Evolutionary conservation across 1,140 invertebrate species (phyloP).

Genomic region (Oncopodura yosiiana): DNA sequence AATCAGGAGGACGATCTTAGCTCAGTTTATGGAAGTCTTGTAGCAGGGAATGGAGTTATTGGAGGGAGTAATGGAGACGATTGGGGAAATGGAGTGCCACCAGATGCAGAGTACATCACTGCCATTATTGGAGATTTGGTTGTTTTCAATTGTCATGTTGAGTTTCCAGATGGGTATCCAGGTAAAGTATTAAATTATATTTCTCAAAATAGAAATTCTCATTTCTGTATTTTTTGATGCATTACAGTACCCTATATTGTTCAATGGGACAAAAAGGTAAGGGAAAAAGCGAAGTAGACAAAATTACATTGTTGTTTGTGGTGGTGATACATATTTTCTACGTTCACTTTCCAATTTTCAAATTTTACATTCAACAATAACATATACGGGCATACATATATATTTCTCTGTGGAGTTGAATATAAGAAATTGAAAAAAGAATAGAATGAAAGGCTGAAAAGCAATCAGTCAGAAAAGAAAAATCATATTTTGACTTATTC

Average conservation of each 20-base stretch:
- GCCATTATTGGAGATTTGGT: conserved; percentile 89
- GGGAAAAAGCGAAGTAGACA: too few species aligned
- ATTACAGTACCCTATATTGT: conserved; percentile 94
- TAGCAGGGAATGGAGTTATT: conserved; percentile 30
- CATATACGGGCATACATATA: too few species aligned
- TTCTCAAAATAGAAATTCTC: too few species aligned
- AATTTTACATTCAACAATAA: too few species aligned
- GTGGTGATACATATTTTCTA: background rate
- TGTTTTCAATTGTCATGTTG: conserved; percentile 91
- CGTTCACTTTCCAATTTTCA: too few species aligned
- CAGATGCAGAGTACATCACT: conserved; percentile 86
- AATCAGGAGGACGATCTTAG: conserved; percentile 30
- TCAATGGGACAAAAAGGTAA: conserved; percentile 97
- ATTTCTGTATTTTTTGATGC: too few species aligned
- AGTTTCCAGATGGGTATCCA: conserved; percentile 84
- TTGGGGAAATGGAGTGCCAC: conserved; percentile 23
- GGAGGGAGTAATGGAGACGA: conserved; percentile 33
- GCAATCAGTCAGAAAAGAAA: too few species aligned
- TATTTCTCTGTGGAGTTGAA: too few species aligned
- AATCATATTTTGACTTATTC: too few species aligned
- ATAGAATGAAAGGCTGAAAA: too few species aligned
- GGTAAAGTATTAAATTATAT: too few species aligned
- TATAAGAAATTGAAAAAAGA: too few species aligned
- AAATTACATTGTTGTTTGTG: background rate
- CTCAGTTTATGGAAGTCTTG: conserved; percentile 32